Evolutionary conservation across 2,113 vertebrate genomes (phyloP), one percentile per base, ranked within the genome.

Genomic region (Pluvianellus socialis): DNA sequence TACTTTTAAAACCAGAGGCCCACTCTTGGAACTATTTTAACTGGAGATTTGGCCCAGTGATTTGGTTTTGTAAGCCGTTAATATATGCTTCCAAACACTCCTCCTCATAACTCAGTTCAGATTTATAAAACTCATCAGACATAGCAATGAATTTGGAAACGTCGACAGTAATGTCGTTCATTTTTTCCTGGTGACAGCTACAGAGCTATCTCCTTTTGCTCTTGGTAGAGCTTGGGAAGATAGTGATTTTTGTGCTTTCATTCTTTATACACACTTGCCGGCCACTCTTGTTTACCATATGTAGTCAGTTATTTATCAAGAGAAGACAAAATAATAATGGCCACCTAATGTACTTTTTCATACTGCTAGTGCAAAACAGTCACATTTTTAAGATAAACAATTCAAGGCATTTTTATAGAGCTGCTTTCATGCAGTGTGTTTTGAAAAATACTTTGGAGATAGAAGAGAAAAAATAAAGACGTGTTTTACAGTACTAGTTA

Each of bases 401-500:
- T 97, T 95, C 85, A 82, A 91, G 82, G 81, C 77, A 62, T 92
- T 83, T 97, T 98, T 91, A 42, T 53, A 75, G 58, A 89, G 14
- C 52, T 97, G 85, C 50, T 87, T 95, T 90, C 77, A 58, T 67
- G 70, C 9, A 3, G 2, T 61, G n/a, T 95, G 66, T 93, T 96
- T 97, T 94, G 68, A 80, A 97, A 95, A 96, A 96, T 4, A 12
- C 79, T 88, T 89, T 89, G 47, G 47, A 61, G 45, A 76, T 44
- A 94, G 84, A 89, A 62, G 68, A 84, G 27, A 80, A 33, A 72
- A 90, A 90, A 75, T 74, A 94, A 93, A 95, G 81, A 93, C 71
- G 24, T 80, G 73, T 47, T 96, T 92, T 72, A 76, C 45, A 61
- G 40, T 88, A 86, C 67, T 74, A 81, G 55, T 79, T 95, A 67